phyloP scores from a whole-genome alignment of 2,113 vertebrate genomes.

The Lonchura striata region DNA sequence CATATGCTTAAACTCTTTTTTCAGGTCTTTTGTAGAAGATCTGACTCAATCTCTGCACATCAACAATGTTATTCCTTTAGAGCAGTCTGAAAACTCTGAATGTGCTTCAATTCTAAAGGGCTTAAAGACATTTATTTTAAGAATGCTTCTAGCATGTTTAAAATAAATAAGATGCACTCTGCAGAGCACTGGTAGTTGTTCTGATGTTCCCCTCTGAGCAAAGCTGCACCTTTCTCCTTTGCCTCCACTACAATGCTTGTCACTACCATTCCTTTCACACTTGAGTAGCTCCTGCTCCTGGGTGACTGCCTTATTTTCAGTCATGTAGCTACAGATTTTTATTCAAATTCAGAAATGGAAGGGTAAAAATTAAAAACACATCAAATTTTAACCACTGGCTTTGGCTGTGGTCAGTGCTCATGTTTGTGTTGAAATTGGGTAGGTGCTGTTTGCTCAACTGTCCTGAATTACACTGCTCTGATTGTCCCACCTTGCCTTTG shows the following conservation, averaged over 20 bases:
- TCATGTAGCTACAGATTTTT: background rate
- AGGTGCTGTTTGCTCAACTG: background rate
- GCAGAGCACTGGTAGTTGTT: background rate
- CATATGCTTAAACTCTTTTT: background rate
- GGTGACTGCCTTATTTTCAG: background rate
- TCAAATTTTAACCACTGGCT: background rate
- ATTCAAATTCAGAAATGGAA: background rate
- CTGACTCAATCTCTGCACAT: background rate
- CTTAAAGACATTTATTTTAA: background rate
- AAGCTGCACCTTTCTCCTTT: background rate
- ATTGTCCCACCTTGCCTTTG: background rate
- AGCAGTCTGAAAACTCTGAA: background rate
- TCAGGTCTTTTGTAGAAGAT: background rate
- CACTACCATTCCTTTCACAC: background rate
- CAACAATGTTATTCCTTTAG: background rate
- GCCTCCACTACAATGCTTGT: background rate
- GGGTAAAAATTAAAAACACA: background rate
- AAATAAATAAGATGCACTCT: background rate
- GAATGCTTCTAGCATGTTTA: conserved; percentile 2
- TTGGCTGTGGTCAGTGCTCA: background rate
- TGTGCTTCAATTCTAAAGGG: background rate
- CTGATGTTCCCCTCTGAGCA: background rate
- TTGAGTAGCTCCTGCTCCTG: background rate
- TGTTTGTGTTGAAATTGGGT: background rate
- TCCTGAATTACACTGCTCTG: background rate